A percentile compares a stretch with the other conserved stretches of the same genome.
Evolutionary conservation across 2,888 invertebrate genomes (phyloP).

Genomic region (Eledone cirrhosa): DNA sequence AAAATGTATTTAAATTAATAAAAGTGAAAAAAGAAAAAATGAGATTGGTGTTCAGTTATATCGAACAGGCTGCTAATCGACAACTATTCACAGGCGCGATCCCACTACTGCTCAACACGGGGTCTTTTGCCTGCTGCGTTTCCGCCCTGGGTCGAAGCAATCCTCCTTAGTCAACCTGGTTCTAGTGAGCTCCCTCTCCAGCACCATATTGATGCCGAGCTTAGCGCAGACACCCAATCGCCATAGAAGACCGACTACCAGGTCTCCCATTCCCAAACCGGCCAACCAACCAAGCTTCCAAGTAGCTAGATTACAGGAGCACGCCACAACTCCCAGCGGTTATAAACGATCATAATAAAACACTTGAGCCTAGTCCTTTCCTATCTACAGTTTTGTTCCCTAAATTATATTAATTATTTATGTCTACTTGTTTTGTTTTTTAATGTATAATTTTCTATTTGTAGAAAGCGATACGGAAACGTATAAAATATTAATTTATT

Average conservation of each 20-base stretch:
- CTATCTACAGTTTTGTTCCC: too few species aligned
- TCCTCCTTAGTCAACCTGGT: conserved; percentile 24
- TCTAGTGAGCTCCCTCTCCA: neutral
- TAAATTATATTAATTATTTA: too few species aligned
- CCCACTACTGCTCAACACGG: conserved; percentile 22
- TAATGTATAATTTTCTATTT: too few species aligned
- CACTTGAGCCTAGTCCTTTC: neutral
- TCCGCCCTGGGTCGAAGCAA: conserved; percentile 25
- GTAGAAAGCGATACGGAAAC: too few species aligned
- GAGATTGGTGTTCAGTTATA: too few species aligned
- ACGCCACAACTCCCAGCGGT: conserved; percentile 90
- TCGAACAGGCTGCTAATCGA: too few species aligned
- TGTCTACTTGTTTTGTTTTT: too few species aligned
- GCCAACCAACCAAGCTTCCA: conserved; percentile 87
- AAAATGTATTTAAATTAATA: too few species aligned
- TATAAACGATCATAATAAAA: neutral
- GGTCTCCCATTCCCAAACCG: conserved; percentile 89
- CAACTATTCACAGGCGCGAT: too few species aligned
- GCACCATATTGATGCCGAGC: neutral
- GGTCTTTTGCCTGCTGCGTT: conserved; percentile 26
- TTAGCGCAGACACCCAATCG: too few species aligned
- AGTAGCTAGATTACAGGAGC: conserved; percentile 98
- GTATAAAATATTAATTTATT: too few species aligned
- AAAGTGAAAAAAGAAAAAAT: too few species aligned
- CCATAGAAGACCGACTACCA: conserved; percentile 68